phyloP scores from a whole-genome alignment of 1,140 invertebrate species.

The Drosophila teissieri region DNA sequence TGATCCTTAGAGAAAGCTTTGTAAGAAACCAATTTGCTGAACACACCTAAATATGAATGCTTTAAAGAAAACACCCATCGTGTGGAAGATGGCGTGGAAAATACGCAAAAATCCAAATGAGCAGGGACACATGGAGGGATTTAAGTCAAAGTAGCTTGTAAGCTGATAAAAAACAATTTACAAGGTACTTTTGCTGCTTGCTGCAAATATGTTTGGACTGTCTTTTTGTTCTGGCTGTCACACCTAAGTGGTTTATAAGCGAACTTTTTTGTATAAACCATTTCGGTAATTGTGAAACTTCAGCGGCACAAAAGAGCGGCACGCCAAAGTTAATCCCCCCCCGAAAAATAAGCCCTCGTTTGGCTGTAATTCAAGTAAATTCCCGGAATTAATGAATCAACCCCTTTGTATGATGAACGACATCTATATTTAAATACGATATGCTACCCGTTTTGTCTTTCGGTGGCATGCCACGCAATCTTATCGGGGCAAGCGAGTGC shows the following conservation, averaged over 20 bases:
- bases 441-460: slow-evolving; percentile 41
- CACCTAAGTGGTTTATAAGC: slow-evolving; percentile 24
- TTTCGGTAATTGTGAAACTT: slow-evolving; percentile 9
- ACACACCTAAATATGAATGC: too few relatives aligned
- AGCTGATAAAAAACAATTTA: slow-evolving; percentile 30
- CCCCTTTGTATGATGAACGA: slow-evolving; percentile 44
- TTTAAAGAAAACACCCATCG: neutral
- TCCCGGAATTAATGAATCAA: slow-evolving; percentile 46
- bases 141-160: slow-evolving; percentile 34
- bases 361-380: slow-evolving; percentile 10
- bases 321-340: slow-evolving; percentile 2
- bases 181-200: slow-evolving; percentile 19
- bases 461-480: slow-evolving; percentile 44
- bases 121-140: slow-evolving; percentile 17
- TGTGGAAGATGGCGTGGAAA: neutral
- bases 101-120: slow-evolving; percentile 8
- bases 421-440: slow-evolving; percentile 45
- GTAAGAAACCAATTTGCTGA: too few relatives aligned
- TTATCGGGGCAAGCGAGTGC: slow-evolving; percentile 64
- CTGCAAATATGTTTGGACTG: neutral
- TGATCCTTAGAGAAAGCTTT: too few relatives aligned
- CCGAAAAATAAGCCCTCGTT: neutral
- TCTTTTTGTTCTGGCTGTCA: slow-evolving; percentile 15
- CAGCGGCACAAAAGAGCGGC: neutral
- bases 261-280: slow-evolving; percentile 5